Conservation (phyloP, 53 echinoderm and acorn worm genomes). For the Henricia sp. region DNA sequence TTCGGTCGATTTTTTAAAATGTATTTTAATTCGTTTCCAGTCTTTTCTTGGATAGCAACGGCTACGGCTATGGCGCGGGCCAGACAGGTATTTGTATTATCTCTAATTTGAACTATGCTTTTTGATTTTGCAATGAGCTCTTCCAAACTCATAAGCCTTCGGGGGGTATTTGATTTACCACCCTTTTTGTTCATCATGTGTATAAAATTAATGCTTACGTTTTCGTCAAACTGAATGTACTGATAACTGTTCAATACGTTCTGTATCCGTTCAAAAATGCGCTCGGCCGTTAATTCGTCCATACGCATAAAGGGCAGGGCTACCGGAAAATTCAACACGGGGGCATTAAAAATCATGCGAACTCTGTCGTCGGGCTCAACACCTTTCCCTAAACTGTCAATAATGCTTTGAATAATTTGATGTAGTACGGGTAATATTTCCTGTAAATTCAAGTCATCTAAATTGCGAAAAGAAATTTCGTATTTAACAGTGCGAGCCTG, state of each 20-base stretch:
- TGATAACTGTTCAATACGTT: neutral
- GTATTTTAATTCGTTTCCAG: slow-evolving; percentile 9
- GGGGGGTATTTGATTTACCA: no score
- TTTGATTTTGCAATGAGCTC: no score
- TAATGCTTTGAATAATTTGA: neutral
- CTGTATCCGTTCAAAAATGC: neutral
- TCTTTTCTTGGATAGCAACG: neutral
- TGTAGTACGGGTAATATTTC: neutral
- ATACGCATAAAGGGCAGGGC: neutral
- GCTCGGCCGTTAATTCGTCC: neutral
- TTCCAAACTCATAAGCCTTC: no score
- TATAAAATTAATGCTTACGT: neutral
- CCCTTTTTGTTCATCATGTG: no score
- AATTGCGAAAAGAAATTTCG: neutral
- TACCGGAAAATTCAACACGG: neutral
- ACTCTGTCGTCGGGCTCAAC: neutral
- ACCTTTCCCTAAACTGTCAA: neutral
- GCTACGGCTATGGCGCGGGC: slow-evolving; percentile 1
- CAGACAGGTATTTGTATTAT: slow-evolving; percentile 29
- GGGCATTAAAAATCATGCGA: neutral
- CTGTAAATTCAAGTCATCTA: neutral
- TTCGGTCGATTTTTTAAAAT: neutral
- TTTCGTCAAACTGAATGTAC: neutral
- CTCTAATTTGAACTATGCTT: slow-evolving; percentile 22
- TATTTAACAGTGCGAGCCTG: neutral